These are phyloP conservation scores for Thalpophila matura DNA, from an alignment of 2,888 invertebrate species.

Conservation along the genomic window DNA sequence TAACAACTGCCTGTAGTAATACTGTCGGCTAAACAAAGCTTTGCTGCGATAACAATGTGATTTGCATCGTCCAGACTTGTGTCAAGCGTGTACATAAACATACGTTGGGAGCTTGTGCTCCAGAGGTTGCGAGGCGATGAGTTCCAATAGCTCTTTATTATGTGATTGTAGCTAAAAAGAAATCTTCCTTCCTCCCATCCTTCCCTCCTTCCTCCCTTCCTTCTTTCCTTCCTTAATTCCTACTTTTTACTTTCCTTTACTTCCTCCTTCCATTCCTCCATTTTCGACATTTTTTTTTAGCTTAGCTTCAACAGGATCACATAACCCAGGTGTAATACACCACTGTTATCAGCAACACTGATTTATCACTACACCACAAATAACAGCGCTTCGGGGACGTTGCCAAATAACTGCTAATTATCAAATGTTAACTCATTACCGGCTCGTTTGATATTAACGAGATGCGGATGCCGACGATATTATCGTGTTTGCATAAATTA, in stretches of 20 bases:
- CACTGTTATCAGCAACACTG: slow-evolving; percentile 9
- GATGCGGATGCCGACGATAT: slow-evolving; percentile 9
- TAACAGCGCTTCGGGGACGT: slow-evolving; percentile 32
- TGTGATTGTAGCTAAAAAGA: too few relatives aligned
- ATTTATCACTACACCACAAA: slow-evolving; percentile 39
- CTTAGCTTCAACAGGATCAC: not conserved
- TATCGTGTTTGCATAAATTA: too few relatives aligned
- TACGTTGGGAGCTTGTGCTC: not conserved
- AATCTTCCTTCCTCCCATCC: too few relatives aligned
- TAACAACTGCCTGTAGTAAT: not conserved
- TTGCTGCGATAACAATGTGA: slow-evolving; percentile 26
- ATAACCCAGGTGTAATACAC: slow-evolving; percentile 2
- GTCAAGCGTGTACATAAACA: not conserved
- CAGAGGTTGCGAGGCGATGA: not conserved
- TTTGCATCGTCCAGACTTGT: slow-evolving; percentile 21
- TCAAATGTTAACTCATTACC: slow-evolving; percentile 52
- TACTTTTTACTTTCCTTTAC: too few relatives aligned
- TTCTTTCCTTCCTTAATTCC: too few relatives aligned
- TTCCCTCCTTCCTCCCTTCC: too few relatives aligned
- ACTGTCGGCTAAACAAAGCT: slow-evolving; percentile 22
- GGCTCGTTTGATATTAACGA: slow-evolving; percentile 14
- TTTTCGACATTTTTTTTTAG: not conserved
- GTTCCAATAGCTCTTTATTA: too few relatives aligned
- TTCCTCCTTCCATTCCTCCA: too few relatives aligned
- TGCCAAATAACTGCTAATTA: slow-evolving; percentile 36